Conservation (phyloP, 2,888 invertebrate species). For the Thecocarcelia acutangulata region DNA sequence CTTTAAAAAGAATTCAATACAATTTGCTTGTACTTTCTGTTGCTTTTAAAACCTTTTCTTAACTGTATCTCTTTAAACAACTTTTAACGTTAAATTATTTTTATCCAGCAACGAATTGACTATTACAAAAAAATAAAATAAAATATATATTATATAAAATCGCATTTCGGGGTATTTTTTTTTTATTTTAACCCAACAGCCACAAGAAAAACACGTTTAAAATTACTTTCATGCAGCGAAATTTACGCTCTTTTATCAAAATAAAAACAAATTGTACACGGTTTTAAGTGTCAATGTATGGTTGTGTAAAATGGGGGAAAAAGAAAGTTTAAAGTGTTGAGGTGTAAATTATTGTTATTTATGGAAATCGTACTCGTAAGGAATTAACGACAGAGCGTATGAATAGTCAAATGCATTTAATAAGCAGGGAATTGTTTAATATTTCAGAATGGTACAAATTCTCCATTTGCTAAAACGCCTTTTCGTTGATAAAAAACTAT, state of each 20-base stretch:
- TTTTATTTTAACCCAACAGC: slow-evolving; percentile 26
- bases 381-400: slow-evolving; percentile 11
- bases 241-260: slow-evolving; percentile 19
- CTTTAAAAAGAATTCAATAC: background rate
- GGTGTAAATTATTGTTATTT: slow-evolving; percentile 29
- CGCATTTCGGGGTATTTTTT: background rate
- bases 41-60: background rate
- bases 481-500: background rate
- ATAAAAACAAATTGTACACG: slow-evolving; percentile 3
- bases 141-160: background rate
- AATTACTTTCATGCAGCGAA: slow-evolving; percentile 43
- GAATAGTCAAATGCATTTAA: background rate
- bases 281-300: background rate
- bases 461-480: too few relatives aligned
- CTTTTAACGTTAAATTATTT: slow-evolving; percentile 35
- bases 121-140: background rate
- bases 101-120: slow-evolving; percentile 38
- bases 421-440: background rate
- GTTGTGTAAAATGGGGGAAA: slow-evolving; percentile 8
- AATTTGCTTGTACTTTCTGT: slow-evolving; percentile 9
- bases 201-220: slow-evolving; percentile 58
- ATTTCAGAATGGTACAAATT: background rate
- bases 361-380: slow-evolving; percentile 21
- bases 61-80: background rate
- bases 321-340: slow-evolving; percentile 25